Conservation (phyloP, 2,888 invertebrate genomes). For the Aproaerema taeniolella region DNA sequence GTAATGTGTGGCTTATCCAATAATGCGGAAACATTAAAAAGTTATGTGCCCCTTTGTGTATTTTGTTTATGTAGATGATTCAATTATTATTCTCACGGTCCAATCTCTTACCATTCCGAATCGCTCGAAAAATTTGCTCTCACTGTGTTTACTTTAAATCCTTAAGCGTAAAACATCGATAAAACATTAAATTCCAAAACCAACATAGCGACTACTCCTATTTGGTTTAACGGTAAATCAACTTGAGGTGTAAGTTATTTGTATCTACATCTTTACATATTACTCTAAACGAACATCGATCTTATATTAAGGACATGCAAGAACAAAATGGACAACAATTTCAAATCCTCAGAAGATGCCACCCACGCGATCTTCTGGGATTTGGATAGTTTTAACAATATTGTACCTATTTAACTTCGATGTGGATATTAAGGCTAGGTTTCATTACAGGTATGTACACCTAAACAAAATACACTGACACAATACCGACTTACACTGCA, state of each 20-base stretch:
- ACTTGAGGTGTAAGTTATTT: constrained; percentile 24
- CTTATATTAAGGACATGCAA: constrained; percentile 67
- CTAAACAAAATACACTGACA: constrained; percentile 61
- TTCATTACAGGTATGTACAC: constrained; percentile 58
- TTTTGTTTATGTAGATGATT: constrained; percentile 18
- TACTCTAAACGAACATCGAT: constrained; percentile 60
- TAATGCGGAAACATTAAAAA: background rate
- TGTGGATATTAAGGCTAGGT: constrained; percentile 75
- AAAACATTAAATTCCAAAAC: constrained; percentile 47
- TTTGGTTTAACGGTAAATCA: constrained; percentile 47
- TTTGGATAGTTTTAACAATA: constrained; percentile 35
- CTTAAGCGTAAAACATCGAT: constrained; percentile 71
- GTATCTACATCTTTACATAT: constrained; percentile 54
- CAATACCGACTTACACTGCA: constrained; percentile 52
- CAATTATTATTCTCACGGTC: constrained; percentile 17
- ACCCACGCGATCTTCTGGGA: constrained; percentile 19
- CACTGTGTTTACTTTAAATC: constrained; percentile 54
- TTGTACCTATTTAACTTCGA: constrained; percentile 67
- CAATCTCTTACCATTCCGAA: constrained; percentile 23
- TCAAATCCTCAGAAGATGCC: constrained; percentile 25
- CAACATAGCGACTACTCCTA: constrained; percentile 44
- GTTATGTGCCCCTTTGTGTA: constrained; percentile 14
- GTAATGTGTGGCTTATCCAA: background rate
- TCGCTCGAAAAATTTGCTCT: constrained; percentile 71
- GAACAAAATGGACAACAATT: constrained; percentile 48